A percentile compares a stretch with the other conserved stretches of the same genome.
phyloP scores from a whole-genome alignment of 2,113 vertebrate genomes.

The Nettapus auritus region DNA sequence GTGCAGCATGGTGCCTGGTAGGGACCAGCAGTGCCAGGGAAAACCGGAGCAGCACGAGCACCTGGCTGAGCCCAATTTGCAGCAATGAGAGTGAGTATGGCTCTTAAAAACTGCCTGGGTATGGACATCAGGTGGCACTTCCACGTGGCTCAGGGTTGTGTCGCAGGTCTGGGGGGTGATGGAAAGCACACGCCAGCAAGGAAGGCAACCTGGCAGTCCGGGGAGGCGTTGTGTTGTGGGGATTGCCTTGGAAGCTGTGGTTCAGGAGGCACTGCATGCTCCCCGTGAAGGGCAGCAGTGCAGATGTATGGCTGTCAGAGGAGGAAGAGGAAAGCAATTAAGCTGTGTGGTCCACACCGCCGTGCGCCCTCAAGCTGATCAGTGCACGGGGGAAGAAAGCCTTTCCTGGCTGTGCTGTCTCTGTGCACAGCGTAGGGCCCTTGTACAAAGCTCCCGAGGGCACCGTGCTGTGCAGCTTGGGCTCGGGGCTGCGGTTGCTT shows the following conservation, averaged over 20 bases:
- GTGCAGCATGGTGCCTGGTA: neutral
- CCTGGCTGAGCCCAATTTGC: neutral
- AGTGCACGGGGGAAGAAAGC: accelerated
- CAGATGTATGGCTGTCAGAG: neutral
- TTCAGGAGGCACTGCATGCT: neutral
- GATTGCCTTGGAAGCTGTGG: neutral
- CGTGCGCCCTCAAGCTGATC: accelerated
- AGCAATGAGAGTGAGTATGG: neutral
- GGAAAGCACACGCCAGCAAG: accelerated
- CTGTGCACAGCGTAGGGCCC: neutral
- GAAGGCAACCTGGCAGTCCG: neutral
- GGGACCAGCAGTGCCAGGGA: neutral
- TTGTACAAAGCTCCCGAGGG: neutral
- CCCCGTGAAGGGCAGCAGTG: neutral
- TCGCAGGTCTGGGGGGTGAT: accelerated
- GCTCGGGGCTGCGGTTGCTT: neutral
- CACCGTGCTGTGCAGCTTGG: neutral
- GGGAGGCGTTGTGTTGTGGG: neutral
- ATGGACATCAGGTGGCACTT: neutral
- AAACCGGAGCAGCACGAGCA: accelerated
- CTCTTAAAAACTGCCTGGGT: neutral
- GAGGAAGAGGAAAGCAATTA: neutral
- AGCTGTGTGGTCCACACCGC: too few species aligned
- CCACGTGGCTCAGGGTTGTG: accelerated
- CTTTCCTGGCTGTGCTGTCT: too few species aligned